These are phyloP conservation scores for Stenolophus ochropezus DNA, from an alignment of 2,888 invertebrate genomes.

Conservation along the genomic window DNA sequence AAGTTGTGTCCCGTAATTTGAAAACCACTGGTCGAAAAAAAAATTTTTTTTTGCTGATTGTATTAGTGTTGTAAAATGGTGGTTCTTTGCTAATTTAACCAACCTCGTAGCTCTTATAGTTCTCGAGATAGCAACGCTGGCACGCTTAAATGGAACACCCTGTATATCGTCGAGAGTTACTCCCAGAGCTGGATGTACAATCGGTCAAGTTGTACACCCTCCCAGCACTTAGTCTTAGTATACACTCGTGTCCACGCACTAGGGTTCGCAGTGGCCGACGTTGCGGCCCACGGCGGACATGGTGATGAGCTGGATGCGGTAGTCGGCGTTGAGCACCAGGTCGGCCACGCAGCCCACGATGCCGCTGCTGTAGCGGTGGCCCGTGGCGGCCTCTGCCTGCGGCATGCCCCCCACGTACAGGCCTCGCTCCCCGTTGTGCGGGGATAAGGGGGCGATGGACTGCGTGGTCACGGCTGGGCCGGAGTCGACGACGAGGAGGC, in stretches of 20 bases:
- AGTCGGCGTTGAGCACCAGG: constrained; percentile 78
- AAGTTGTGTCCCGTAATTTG: too few relatives aligned
- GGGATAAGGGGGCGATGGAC: constrained; percentile 89
- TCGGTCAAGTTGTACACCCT: too few relatives aligned
- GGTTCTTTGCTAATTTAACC: too few relatives aligned
- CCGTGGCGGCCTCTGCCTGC: constrained; percentile 69
- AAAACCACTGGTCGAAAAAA: too few relatives aligned
- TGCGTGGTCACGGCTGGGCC: constrained; percentile 86
- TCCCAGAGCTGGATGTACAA: too few relatives aligned
- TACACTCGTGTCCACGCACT: constrained; percentile 5
- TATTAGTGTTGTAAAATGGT: too few relatives aligned
- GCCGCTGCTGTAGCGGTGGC: constrained; percentile 75
- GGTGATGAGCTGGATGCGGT: constrained; percentile 74
- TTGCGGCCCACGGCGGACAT: constrained; percentile 75
- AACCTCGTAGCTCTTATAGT: too few relatives aligned
- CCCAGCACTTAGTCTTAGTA: neutral
- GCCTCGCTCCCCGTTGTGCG: constrained; percentile 91
- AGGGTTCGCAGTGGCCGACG: constrained; percentile 70
- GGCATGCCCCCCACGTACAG: constrained; percentile 85
- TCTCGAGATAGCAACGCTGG: too few relatives aligned
- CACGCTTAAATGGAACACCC: too few relatives aligned
- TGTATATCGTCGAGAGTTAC: too few relatives aligned
- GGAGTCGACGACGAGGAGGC: constrained; percentile 92
- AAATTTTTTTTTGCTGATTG: too few relatives aligned
- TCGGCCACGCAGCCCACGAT: constrained; percentile 79